Conservation (phyloP, 2,797 vertebrate genomes). For the Chrosomus eos region DNA sequence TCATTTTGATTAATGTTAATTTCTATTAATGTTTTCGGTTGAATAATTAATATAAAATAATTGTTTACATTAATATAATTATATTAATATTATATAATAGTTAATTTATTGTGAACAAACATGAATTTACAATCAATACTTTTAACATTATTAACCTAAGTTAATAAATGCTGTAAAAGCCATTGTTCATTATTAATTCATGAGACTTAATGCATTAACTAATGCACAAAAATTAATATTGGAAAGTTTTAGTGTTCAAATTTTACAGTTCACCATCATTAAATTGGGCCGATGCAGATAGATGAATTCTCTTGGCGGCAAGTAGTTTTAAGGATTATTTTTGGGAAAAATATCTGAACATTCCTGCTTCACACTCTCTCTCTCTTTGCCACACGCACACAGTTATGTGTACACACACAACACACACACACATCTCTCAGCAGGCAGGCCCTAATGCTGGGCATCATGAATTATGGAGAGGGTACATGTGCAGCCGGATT, state of each 20-base stretch:
- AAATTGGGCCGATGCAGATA: background rate
- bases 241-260: background rate
- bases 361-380: slow-evolving; percentile 13
- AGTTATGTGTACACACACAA: slow-evolving; percentile 13
- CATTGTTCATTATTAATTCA: background rate
- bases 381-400: background rate
- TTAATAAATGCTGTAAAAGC: background rate
- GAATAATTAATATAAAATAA: background rate
- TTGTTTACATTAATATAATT: too few species aligned
- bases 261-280: background rate
- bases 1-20: background rate
- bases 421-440: slow-evolving; percentile 59
- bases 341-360: slow-evolving; percentile 26
- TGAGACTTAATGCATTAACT: background rate
- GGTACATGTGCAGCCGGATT: slow-evolving; percentile 77
- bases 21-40: background rate
- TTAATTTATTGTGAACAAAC: background rate
- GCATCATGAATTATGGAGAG: slow-evolving; percentile 80
- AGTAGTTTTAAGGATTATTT: background rate
- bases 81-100: background rate
- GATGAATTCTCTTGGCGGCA: background rate
- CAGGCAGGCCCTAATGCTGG: slow-evolving; percentile 71
- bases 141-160: background rate
- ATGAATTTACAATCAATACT: background rate
- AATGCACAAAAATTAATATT: background rate